phyloP scores from a whole-genome alignment of 2,113 vertebrate genomes.

The Paratilapia polleni region DNA sequence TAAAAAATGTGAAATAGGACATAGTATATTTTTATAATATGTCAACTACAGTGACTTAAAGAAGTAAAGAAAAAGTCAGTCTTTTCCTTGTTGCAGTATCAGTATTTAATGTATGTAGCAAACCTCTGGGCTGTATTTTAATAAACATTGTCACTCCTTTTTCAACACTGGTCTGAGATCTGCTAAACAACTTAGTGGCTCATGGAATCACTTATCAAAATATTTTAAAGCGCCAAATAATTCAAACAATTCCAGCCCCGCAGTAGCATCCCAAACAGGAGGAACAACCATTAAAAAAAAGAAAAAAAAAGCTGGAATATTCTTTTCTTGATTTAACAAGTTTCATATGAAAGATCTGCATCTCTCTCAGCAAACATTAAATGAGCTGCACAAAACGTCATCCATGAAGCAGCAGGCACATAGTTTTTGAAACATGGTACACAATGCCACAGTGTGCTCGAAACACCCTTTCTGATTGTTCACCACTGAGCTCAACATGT shows the following conservation, averaged over 20 bases:
- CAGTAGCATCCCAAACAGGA: constrained; percentile 2
- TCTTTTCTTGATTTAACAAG: background rate
- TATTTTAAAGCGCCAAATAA: constrained; percentile 18
- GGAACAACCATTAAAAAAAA: background rate
- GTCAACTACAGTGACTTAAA: constrained; percentile 36
- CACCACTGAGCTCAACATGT: background rate
- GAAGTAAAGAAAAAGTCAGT: constrained; percentile 26
- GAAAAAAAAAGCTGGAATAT: background rate
- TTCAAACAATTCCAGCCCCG: constrained; percentile 13
- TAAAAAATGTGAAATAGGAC: constrained; percentile 67
- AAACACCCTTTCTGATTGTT: background rate
- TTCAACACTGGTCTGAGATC: constrained; percentile 28
- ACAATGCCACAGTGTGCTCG: background rate
- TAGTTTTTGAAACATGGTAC: background rate
- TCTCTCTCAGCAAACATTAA: background rate
- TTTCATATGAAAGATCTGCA: background rate
- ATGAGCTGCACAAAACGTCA: background rate
- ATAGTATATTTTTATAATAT: constrained; percentile 77
- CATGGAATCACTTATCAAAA: background rate
- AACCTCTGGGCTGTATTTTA: constrained; percentile 43
- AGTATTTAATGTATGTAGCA: constrained; percentile 59
- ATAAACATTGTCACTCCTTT: constrained; percentile 56
- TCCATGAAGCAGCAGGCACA: background rate
- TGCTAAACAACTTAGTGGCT: constrained; percentile 24
- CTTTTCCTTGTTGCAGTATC: constrained; percentile 52